Percentiles rank a stretch among this genome's conserved stretches.
These are phyloP conservation scores for Halcyon smyrnensis DNA, from an alignment of 2,797 vertebrate genomes.

Conservation along the genomic window DNA sequence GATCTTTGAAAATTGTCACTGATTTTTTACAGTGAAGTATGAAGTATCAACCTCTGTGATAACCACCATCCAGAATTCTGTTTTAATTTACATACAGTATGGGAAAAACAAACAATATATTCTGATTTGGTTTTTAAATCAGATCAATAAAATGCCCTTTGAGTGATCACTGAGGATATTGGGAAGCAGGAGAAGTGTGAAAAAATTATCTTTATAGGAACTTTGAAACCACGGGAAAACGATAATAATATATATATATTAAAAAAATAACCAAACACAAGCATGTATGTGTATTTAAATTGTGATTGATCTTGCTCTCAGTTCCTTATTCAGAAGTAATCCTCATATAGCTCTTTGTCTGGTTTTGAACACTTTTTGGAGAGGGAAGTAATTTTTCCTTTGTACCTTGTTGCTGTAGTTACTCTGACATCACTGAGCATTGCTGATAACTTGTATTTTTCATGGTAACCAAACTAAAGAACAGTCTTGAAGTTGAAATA, in stretches of 20 bases:
- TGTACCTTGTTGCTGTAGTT: not conserved
- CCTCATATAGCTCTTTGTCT: not conserved
- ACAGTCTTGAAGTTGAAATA: not conserved
- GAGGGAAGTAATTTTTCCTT: not conserved
- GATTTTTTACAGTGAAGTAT: conserved; percentile 28
- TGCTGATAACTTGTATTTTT: not conserved
- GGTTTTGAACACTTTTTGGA: not conserved
- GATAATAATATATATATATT: not conserved
- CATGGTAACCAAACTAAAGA: not conserved
- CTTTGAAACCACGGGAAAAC: not conserved
- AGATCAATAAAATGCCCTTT: not conserved
- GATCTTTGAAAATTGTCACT: conserved; percentile 42
- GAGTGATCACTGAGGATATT: not conserved
- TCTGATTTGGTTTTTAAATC: conserved; percentile 14
- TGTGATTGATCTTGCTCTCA: not conserved
- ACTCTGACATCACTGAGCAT: not conserved
- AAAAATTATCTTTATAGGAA: not conserved
- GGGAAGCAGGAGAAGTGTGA: not conserved
- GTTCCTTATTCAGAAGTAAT: not conserved
- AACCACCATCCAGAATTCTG: not conserved
- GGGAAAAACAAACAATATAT: not conserved
- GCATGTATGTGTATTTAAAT: not conserved
- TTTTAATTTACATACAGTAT: conserved; percentile 26
- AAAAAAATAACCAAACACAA: too few species aligned
- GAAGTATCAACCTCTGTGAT: conserved; percentile 30